phyloP scores from a whole-genome alignment of 2,888 invertebrate genomes.

The Xanthia togata region DNA sequence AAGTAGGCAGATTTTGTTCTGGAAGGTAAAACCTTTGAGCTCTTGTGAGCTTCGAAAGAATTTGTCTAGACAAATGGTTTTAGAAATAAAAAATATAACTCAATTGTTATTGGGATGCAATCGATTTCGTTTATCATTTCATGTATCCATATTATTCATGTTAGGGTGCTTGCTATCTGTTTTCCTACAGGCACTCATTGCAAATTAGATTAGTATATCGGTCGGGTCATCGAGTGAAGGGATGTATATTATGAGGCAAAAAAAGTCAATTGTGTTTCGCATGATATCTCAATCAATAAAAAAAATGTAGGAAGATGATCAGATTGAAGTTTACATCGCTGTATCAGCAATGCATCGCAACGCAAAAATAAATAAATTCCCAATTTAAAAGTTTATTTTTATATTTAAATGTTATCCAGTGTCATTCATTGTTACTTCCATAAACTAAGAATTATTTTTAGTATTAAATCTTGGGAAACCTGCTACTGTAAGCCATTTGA shows the following conservation, averaged over 20 bases:
- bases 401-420: background rate
- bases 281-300: background rate
- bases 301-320: background rate
- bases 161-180: background rate
- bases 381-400: background rate
- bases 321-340: background rate
- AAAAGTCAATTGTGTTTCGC: background rate
- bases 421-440: background rate
- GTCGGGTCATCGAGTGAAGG: background rate
- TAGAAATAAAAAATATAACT: background rate
- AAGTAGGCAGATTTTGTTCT: constrained; percentile 22
- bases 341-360: no score
- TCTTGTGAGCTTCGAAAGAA: background rate
- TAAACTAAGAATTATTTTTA: background rate
- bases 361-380: no score
- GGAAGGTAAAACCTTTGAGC: constrained; percentile 17
- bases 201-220: background rate
- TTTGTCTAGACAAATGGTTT: background rate
- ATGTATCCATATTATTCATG: no score
- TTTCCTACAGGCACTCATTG: constrained; percentile 13
- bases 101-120: background rate
- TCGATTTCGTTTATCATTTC: background rate
- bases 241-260: background rate
- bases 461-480: background rate
- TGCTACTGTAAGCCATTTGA: background rate